Conservation (phyloP, 2,797 vertebrate species). For the Graptemys geographica region DNA sequence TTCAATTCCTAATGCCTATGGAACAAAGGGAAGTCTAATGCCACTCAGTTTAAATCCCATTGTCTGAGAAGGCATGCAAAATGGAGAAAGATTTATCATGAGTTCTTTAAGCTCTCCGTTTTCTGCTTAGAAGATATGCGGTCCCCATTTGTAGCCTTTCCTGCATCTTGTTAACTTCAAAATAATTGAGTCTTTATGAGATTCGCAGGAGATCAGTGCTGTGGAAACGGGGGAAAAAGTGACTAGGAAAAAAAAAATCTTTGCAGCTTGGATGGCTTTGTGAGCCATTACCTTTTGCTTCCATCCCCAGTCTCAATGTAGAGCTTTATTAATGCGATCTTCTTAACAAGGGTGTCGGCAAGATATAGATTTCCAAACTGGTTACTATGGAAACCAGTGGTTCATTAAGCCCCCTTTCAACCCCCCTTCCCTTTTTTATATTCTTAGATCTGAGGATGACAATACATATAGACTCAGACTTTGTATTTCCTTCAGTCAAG, state of each 20-base stretch:
- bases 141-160: background rate
- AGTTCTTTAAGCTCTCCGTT: background rate
- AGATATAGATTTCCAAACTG: constrained; percentile 35
- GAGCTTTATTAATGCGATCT: constrained; percentile 26
- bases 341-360: background rate
- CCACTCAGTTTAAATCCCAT: background rate
- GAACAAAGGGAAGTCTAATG: background rate
- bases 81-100: background rate
- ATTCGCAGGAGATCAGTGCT: background rate
- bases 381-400: constrained; percentile 36
- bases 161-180: constrained; percentile 19
- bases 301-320: background rate
- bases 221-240: background rate
- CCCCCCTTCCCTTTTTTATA: background rate
- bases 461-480: background rate
- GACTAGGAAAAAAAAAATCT: background rate
- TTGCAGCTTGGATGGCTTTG: constrained; percentile 5
- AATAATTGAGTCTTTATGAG: constrained; percentile 16
- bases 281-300: background rate
- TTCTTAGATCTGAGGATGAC: background rate
- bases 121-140: background rate
- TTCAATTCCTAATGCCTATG: background rate
- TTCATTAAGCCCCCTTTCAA: background rate
- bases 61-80: background rate
- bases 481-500: background rate